Evolutionary conservation across 2,888 invertebrate species (phyloP).

Genomic region (Drosophila diplacantha): DNA sequence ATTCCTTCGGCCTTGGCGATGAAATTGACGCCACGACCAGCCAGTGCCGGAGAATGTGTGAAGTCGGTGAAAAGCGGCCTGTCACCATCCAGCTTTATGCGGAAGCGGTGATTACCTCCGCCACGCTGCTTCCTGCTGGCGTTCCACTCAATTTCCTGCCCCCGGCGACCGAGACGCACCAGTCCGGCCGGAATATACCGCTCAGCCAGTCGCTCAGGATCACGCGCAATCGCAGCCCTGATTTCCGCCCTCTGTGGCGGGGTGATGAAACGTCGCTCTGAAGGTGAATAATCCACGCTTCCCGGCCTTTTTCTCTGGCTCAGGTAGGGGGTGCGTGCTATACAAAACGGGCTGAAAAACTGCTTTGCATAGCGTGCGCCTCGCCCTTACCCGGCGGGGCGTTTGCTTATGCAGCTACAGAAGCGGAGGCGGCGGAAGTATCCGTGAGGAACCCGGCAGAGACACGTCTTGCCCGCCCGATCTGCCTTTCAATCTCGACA

Average conservation of each 20-base stretch:
- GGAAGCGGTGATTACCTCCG: constrained; percentile 14
- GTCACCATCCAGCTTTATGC: constrained; percentile 14
- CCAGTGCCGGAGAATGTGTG: constrained; percentile 14
- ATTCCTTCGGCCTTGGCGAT: constrained; percentile 14
- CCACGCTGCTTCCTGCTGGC: constrained; percentile 14
- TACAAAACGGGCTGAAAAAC: constrained; percentile 13
- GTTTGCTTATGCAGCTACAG: constrained; percentile 14
- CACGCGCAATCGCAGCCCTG: constrained; percentile 14
- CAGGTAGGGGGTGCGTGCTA: constrained; percentile 13
- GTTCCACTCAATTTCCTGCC: constrained; percentile 14
- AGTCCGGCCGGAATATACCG: constrained; percentile 14
- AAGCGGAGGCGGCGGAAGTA: constrained; percentile 3
- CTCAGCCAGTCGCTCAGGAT: constrained; percentile 14
- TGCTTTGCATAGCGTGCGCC: constrained; percentile 12
- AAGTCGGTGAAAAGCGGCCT: constrained; percentile 14
- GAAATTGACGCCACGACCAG: constrained; percentile 14
- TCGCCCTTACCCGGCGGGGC: constrained; percentile 14
- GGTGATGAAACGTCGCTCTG: constrained; percentile 14
- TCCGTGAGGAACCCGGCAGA: constrained; percentile 14
- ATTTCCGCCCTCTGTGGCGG: constrained; percentile 12
- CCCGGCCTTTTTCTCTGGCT: constrained; percentile 13
- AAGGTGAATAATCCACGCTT: constrained; percentile 14
- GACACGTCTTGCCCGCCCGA: constrained; percentile 14
- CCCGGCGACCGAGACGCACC: constrained; percentile 14
- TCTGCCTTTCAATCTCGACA: constrained; percentile 13